Percentiles rank a stretch among this genome's conserved stretches.
These are phyloP conservation scores for Anguilla megastoma DNA, from an alignment of 2,797 vertebrate species.

Conservation along the genomic window DNA sequence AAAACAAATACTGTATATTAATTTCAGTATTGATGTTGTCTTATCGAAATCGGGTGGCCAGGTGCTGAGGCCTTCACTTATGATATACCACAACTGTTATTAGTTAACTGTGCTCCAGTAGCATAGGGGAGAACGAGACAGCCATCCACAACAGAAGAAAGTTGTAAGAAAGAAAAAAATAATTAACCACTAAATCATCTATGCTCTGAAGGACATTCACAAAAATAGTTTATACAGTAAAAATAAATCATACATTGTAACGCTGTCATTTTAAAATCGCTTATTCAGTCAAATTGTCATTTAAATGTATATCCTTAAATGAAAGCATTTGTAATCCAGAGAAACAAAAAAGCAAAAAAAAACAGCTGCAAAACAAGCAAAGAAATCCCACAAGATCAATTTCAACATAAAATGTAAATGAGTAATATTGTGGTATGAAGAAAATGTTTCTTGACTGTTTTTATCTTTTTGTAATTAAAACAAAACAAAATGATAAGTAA, in stretches of 20 bases:
- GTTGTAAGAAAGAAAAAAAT: background rate
- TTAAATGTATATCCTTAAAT: conserved; percentile 43
- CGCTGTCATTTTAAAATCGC: conserved; percentile 39
- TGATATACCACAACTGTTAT: background rate
- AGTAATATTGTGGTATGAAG: conserved; percentile 77
- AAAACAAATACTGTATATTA: conserved; percentile 1
- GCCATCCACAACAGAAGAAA: background rate
- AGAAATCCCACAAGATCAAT: background rate
- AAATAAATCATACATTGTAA: background rate
- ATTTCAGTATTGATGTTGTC: background rate
- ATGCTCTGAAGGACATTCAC: background rate
- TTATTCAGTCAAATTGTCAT: conserved; percentile 61
- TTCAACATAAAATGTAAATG: conserved; percentile 34
- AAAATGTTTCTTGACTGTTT: conserved; percentile 81
- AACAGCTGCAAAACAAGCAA: background rate
- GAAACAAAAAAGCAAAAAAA: background rate
- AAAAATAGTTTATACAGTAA: conserved; percentile 41
- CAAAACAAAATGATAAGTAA: conserved; percentile 36
- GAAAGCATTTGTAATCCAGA: conserved; percentile 52
- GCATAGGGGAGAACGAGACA: background rate
- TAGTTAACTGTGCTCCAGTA: background rate
- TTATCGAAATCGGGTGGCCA: background rate
- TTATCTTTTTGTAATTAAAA: conserved; percentile 53
- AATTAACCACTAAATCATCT: background rate
- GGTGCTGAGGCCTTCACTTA: background rate